Percentiles rank a stretch among this genome's conserved stretches.
These are phyloP conservation scores for Drosophila crucigera DNA, from an alignment of 2,888 invertebrate genomes.

Conservation along the genomic window DNA sequence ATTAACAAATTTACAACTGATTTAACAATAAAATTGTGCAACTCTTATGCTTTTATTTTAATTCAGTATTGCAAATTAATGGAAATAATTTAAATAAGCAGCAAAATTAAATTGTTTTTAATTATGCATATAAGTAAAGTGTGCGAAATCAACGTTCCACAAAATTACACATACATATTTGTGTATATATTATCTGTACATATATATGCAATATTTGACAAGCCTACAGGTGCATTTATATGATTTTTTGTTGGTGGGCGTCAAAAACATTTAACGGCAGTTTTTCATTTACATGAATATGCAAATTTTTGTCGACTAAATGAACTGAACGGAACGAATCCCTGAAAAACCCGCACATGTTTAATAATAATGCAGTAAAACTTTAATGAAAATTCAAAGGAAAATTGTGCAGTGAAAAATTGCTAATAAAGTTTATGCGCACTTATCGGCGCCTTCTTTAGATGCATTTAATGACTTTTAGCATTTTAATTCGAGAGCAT, in stretches of 20 bases:
- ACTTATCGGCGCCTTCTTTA: constrained; percentile 48
- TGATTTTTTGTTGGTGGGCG: constrained; percentile 9
- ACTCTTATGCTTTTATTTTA: constrained; percentile 8
- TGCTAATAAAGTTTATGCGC: constrained; percentile 39
- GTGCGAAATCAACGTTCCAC: constrained; percentile 31
- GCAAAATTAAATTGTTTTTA: constrained; percentile 54
- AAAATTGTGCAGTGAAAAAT: constrained; percentile 28
- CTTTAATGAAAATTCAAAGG: constrained; percentile 57
- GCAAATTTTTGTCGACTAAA: constrained; percentile 40
- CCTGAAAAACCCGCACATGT: constrained; percentile 33
- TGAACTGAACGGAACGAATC: constrained; percentile 21
- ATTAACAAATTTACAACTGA: constrained; percentile 74
- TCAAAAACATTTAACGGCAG: constrained; percentile 54
- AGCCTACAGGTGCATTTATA: neutral
- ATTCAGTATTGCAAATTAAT: constrained; percentile 34
- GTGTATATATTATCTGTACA: neutral
- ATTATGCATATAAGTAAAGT: constrained; percentile 58
- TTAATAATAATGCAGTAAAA: constrained; percentile 28
- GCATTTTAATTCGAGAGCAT: constrained; percentile 51
- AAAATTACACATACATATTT: neutral
- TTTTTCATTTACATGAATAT: constrained; percentile 73
- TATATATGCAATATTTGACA: neutral
- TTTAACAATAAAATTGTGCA: constrained; percentile 69
- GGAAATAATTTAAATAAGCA: constrained; percentile 48
- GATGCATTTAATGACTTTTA: constrained; percentile 60